Evolutionary conservation across 2,888 invertebrate species (phyloP), one percentile per base, ranked within the genome.

Genomic region (Cremastobaeus sp.): DNA sequence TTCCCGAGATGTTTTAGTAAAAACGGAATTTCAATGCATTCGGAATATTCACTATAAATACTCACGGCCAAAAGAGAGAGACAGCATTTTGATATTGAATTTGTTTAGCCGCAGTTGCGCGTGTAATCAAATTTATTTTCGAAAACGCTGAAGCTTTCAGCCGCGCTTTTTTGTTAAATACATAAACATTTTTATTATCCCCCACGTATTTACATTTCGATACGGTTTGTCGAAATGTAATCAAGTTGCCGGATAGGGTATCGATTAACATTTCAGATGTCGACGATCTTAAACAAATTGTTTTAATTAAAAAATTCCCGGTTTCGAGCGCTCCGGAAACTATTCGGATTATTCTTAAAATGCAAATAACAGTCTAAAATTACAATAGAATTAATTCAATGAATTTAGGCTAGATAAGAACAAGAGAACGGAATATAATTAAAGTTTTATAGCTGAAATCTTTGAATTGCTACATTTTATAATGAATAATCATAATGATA

Each of bases 201-300:
- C 18, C 12, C n/a, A 20, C 12, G 12, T 9, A 5, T 20, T 21
- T 50, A 3, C 3, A 28, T 41, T 41, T 32, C 28, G 30, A 18
- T 18, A 20, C 21, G n/a, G 6, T 39, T 39, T 17, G 3, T 39
- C 11, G 32, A 41, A 39, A 32, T 57, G 32, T 45, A 32, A 57
- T 45, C 34, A 30, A 32, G 32, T 15, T 18, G 8, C 32, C 32
- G 34, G 1, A 39, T 15, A n/a, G n/a, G 25, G 3, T 34, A 57
- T 57, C 57, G 57, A 57, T 45, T 57, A 45, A 57, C 57, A 43
- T 45, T 45, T 57, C 57, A 41, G 30, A 41, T 21, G 57, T 30
- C 43, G 15, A 9, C 21, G 43, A 0, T 14, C 34, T 57, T 43
- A 34, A 43, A 57, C 20, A 57, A 57, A 57, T 57, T 12, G 57